phyloP scores from a whole-genome alignment of 2,797 vertebrate genomes.

The Tachyglossus aculeatus region DNA sequence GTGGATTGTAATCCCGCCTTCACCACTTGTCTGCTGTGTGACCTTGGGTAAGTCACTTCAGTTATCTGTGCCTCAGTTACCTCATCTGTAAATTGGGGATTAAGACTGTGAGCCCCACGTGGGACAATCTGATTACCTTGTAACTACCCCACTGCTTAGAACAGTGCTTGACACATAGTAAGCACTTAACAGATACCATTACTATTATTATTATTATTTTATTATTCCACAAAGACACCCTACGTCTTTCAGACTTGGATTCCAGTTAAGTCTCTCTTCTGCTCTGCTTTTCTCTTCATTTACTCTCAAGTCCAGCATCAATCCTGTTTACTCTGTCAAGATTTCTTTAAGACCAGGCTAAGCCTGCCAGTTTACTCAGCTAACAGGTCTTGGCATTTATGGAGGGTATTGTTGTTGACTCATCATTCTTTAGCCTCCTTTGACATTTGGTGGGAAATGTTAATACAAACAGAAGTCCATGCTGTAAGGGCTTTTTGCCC shows the following conservation, averaged over 20 bases:
- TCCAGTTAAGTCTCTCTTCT: neutral
- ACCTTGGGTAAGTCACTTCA: too few species aligned
- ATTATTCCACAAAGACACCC: neutral
- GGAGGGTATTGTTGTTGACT: slow-evolving; percentile 54
- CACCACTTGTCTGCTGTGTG: too few species aligned
- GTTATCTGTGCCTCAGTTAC: too few species aligned
- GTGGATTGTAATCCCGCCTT: too few species aligned
- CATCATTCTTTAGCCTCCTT: slow-evolving; percentile 30
- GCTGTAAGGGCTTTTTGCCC: slow-evolving; percentile 7
- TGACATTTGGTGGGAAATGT: slow-evolving; percentile 53
- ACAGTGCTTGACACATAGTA: too few species aligned
- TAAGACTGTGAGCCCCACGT: too few species aligned
- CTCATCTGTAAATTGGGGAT: too few species aligned
- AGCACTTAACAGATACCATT: too few species aligned
- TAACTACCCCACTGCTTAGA: too few species aligned
- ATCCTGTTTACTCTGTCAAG: slow-evolving; percentile 63
- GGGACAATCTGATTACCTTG: too few species aligned
- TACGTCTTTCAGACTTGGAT: neutral
- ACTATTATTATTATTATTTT: too few species aligned
- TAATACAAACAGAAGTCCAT: slow-evolving; percentile 51
- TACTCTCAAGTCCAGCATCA: slow-evolving; percentile 14
- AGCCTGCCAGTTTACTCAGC: slow-evolving; percentile 63
- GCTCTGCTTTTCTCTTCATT: slow-evolving; percentile 23
- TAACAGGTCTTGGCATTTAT: slow-evolving; percentile 65
- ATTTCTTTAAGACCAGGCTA: slow-evolving; percentile 58